Evolutionary conservation across 2,797 vertebrate species (phyloP).

Genomic region (Tiaroga cobitis): DNA sequence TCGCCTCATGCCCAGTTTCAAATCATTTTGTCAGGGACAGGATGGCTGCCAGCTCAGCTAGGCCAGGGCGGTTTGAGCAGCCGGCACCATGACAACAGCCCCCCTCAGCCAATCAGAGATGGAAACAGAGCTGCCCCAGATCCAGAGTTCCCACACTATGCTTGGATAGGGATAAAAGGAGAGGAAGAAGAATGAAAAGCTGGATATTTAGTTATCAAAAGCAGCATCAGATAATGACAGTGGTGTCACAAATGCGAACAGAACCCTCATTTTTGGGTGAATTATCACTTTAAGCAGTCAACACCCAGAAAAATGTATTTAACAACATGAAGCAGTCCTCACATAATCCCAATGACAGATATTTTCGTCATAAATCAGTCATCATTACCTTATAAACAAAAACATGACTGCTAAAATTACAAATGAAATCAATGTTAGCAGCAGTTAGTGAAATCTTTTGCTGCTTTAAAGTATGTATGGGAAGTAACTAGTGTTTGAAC

Average conservation of each 20-base stretch:
- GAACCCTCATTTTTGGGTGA: neutral
- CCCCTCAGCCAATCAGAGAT: slow-evolving; percentile 41
- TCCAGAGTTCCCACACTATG: slow-evolving; percentile 33
- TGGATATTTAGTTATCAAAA: neutral
- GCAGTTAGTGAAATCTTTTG: neutral
- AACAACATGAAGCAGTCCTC: neutral
- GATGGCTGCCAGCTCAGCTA: slow-evolving; percentile 40
- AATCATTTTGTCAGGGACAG: slow-evolving; percentile 40
- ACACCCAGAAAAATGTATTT: neutral
- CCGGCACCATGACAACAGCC: slow-evolving; percentile 46
- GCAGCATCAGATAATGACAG: neutral
- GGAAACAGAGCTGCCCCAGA: slow-evolving; percentile 48
- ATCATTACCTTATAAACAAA: neutral
- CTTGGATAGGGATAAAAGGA: neutral
- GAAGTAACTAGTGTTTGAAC: neutral
- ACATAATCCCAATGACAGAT: neutral
- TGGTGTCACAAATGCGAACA: neutral
- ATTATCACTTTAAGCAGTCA: neutral
- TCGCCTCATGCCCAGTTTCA: slow-evolving; percentile 16
- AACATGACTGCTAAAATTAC: neutral
- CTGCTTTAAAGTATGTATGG: neutral
- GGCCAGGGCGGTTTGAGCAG: slow-evolving; percentile 22
- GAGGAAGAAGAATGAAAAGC: neutral
- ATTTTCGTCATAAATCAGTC: neutral
- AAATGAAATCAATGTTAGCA: neutral